A percentile compares a stretch with the other conserved stretches of the same genome.
Conservation (phyloP, 2,888 invertebrate genomes). For the Trissoscelio sp. region DNA sequence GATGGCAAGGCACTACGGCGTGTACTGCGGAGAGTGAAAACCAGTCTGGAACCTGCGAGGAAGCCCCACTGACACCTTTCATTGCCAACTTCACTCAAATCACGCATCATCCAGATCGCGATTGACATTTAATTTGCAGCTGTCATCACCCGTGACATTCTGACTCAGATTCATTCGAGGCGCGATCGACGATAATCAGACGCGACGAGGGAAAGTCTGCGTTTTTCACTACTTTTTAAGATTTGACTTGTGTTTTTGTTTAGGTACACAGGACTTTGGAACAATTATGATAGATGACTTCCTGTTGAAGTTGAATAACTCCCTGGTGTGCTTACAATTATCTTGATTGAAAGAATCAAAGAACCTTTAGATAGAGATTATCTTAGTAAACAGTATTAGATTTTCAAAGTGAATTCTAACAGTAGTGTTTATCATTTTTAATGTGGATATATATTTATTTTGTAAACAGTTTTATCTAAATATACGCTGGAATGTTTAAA, state of each 20-base stretch:
- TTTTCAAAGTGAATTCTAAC: neutral
- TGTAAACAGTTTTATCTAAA: neutral
- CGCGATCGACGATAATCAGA: neutral
- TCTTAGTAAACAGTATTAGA: neutral
- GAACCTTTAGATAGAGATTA: neutral
- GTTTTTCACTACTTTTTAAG: slow-evolving; percentile 4
- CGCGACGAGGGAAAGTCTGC: slow-evolving; percentile 15
- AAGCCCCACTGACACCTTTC: slow-evolving; percentile 75
- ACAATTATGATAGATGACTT: neutral
- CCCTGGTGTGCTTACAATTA: neutral
- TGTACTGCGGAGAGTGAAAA: slow-evolving; percentile 78
- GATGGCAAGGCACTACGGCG: slow-evolving; percentile 72
- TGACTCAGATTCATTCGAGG: neutral
- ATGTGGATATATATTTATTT: neutral
- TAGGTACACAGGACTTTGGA: neutral
- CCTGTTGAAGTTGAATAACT: neutral
- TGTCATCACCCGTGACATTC: slow-evolving; percentile 12
- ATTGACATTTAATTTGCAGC: slow-evolving; percentile 51
- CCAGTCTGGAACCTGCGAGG: slow-evolving; percentile 69
- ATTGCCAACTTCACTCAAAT: slow-evolving; percentile 75
- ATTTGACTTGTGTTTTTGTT: neutral
- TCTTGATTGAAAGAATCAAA: neutral
- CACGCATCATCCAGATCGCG: slow-evolving; percentile 56
- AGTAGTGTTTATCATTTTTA: neutral
- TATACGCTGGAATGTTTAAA: neutral